phyloP scores from a whole-genome alignment of 2,113 vertebrate genomes.

The Gymnobelideus leadbeateri region DNA sequence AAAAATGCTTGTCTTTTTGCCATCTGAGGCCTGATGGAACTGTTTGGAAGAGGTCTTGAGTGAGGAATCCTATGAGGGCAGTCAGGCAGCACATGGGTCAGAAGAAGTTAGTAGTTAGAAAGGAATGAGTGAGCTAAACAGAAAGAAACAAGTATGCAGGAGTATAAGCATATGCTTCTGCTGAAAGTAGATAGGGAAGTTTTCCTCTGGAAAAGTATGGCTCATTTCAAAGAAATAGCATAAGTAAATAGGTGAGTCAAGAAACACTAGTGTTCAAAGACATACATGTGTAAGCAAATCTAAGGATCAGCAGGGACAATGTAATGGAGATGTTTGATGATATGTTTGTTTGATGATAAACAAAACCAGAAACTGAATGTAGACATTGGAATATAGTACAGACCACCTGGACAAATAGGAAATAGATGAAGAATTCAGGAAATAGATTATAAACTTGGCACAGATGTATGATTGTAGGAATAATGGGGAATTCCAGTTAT shows the following conservation, averaged over 20 bases:
- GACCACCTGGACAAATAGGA: background rate
- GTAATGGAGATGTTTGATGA: no score
- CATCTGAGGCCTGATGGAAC: background rate
- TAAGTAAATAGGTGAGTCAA: background rate
- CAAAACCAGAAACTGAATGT: background rate
- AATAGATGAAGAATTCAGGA: constrained; percentile 9
- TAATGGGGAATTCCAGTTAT: background rate
- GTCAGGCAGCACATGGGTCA: background rate
- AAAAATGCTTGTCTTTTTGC: background rate
- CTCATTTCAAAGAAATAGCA: background rate
- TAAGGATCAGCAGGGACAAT: background rate
- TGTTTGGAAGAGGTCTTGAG: background rate
- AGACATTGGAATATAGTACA: background rate
- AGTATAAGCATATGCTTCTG: background rate
- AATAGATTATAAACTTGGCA: background rate
- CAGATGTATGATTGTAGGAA: background rate
- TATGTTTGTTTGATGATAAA: background rate
- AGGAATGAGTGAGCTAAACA: background rate
- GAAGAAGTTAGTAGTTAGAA: background rate
- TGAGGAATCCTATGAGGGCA: background rate
- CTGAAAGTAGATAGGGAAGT: background rate
- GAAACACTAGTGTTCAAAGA: background rate
- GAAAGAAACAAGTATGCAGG: background rate
- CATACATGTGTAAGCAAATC: background rate
- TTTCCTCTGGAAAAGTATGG: background rate